A percentile compares a stretch with the other conserved stretches of the same genome.
Conservation (phyloP, 2,113 vertebrate genomes). For the Gymnogyps californianus region DNA sequence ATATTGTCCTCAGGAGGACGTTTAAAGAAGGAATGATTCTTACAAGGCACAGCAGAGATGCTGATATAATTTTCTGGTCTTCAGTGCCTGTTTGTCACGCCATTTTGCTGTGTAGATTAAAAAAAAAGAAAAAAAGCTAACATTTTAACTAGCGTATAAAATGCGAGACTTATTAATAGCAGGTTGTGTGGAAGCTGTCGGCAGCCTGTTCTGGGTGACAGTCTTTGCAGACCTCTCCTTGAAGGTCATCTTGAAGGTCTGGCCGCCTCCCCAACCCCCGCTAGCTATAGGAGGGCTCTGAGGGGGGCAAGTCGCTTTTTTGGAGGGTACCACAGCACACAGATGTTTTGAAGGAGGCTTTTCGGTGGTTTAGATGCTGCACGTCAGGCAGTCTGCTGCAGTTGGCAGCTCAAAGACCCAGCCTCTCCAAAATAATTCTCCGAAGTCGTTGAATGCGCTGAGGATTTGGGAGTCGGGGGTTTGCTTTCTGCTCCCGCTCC, state of each 20-base stretch:
- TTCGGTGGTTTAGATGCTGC: not conserved
- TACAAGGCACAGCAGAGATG: not conserved
- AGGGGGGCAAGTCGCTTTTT: not conserved
- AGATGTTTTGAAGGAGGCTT: not conserved
- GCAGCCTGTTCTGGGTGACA: too few relatives aligned
- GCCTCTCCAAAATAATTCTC: not conserved
- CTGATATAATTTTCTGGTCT: not conserved
- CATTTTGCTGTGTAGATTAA: not conserved
- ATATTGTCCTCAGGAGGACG: not conserved
- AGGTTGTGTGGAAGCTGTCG: too few relatives aligned
- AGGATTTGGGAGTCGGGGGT: not conserved
- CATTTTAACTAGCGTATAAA: not conserved
- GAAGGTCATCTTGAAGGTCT: not conserved
- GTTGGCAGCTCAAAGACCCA: not conserved
- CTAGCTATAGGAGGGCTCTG: not conserved
- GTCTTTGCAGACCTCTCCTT: not conserved
- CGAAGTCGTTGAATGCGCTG: not conserved
- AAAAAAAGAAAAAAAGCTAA: not conserved
- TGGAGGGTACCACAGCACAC: too few relatives aligned
- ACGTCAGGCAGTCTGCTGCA: not conserved
- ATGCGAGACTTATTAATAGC: not conserved
- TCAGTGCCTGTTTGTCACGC: not conserved
- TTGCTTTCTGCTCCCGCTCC: not conserved
- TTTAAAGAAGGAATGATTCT: not conserved
- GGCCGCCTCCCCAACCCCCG: not conserved